phyloP scores from a whole-genome alignment of 2,888 invertebrate species.

The Cosmorhoe ocellata region DNA sequence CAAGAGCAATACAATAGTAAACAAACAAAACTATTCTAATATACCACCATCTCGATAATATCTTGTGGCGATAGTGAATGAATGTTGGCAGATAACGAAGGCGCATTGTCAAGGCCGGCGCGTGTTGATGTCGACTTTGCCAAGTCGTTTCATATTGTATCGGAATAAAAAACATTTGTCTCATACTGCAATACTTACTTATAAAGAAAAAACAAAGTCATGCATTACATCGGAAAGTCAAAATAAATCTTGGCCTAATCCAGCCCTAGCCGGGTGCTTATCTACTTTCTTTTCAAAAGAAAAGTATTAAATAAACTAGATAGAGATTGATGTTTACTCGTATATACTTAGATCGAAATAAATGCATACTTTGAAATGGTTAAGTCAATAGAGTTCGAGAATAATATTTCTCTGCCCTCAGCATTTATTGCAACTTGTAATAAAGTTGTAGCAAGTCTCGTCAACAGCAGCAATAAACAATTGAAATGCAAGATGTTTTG shows the following conservation, averaged over 20 bases:
- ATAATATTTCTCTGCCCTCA: not conserved
- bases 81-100: constrained; percentile 63
- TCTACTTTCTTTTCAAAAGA: no score
- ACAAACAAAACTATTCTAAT: constrained; percentile 18
- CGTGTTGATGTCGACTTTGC: constrained; percentile 44
- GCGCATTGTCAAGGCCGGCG: constrained; percentile 67
- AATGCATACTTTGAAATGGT: no score
- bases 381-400: no score
- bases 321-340: no score
- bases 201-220: no score
- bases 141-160: constrained; percentile 36
- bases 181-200: no score
- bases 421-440: not conserved
- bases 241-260: no score
- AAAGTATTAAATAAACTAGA: no score
- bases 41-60: constrained; percentile 17
- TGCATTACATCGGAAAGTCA: no score
- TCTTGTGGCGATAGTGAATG: constrained; percentile 52
- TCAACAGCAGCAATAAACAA: not conserved
- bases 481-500: constrained; percentile 12
- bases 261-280: no score
- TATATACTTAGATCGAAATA: no score
- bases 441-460: not conserved
- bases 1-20: constrained; percentile 16
- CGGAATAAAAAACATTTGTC: not conserved